These are phyloP conservation scores for Cochlearius cochlearius DNA, from an alignment of 2,113 vertebrate genomes.

Conservation along the genomic window DNA sequence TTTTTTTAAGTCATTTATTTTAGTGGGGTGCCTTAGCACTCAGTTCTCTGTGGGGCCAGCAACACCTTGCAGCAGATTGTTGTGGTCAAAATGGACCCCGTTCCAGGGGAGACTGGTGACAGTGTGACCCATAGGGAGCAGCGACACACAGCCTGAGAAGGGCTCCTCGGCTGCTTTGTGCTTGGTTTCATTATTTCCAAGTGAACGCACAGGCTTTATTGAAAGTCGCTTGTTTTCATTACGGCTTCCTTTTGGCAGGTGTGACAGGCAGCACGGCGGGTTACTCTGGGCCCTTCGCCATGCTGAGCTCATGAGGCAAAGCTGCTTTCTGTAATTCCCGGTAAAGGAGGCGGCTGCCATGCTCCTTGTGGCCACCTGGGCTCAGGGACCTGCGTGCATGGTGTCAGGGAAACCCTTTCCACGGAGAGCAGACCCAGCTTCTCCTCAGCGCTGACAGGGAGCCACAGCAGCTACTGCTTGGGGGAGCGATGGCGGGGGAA, in stretches of 20 bases:
- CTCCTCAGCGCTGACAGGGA: background rate
- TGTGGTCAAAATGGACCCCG: background rate
- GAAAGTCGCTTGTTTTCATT: background rate
- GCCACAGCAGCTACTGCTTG: background rate
- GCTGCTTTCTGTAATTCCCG: background rate
- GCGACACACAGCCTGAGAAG: background rate
- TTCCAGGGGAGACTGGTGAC: background rate
- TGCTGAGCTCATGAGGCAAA: background rate
- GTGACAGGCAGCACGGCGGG: background rate
- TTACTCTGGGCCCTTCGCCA: background rate
- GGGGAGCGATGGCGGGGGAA: background rate
- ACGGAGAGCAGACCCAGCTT: background rate
- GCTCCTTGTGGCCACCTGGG: background rate
- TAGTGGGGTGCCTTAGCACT: background rate
- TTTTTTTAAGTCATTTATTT: background rate
- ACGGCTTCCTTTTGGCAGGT: background rate
- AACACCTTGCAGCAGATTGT: background rate
- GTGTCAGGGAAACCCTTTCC: background rate
- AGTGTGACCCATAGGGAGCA: background rate
- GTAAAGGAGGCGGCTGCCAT: background rate
- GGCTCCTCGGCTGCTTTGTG: background rate
- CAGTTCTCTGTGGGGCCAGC: background rate
- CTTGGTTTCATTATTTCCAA: background rate
- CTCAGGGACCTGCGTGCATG: fast-evolving
- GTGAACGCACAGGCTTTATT: background rate